Evolutionary conservation across 2,888 invertebrate genomes (phyloP), one percentile per base, ranked within the genome.

Genomic region (Diadromus collaris): DNA sequence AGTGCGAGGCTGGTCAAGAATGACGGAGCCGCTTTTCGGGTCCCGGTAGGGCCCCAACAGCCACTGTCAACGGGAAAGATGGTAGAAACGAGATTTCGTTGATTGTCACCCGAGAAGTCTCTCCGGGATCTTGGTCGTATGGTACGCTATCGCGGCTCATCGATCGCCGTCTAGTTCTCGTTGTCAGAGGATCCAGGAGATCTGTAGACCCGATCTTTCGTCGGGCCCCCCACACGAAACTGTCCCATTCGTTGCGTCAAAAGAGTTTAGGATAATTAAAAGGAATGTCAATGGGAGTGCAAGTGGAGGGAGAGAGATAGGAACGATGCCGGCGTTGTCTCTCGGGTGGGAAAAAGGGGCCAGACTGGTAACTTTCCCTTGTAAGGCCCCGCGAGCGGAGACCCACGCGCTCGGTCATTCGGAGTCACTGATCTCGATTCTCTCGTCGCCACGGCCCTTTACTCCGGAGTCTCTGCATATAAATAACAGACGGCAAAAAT

Each of bases 191-290:
- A 48, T 56, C 38, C 46, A n/a, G 29, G 48, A 16, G 51, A 51
- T 77, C 72, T 77, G 32, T 29, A 46, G 63, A 29, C 70, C 24
- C 29, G 51, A 80, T 80, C 70, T 71, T 70, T 24, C 54, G 65
- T 13, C 34, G 69, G 68, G 13, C 32, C 38, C 38, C 54, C 41
- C 64, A 54, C 74, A 65, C 73, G 51, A 73, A 69, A 72, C 48
- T 61, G 48, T 69, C 73, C 79, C 87, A 74, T 78, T 56, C 89
- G 78, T 88, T 91, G 90, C 79, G 76, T 74, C 79, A 67, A 76
- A 56, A 81, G 79, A 81, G 76, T 80, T 78, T 78, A 70, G 76
- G 72, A 79, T 82, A 81, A 82, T 82, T 82, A 82, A 82, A 82
- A 76, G 73, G 78, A 80, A 82, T 81, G 82, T 82, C 81, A 81